These are phyloP conservation scores for Copidosoma aretas DNA, from an alignment of 2,888 invertebrate species.

Conservation along the genomic window DNA sequence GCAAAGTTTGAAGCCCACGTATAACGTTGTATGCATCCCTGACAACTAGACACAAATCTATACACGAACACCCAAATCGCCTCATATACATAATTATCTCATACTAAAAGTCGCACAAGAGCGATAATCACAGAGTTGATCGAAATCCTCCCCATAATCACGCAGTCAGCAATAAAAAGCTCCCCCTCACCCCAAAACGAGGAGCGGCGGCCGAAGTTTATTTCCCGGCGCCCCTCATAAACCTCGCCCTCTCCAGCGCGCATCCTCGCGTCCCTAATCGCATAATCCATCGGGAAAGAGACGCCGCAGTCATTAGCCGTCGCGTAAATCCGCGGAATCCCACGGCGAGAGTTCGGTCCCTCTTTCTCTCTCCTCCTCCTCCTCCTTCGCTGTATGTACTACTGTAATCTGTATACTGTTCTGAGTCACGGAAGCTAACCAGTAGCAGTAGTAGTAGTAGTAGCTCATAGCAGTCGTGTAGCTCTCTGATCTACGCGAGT, in stretches of 20 bases:
- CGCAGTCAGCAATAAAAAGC: slow-evolving; percentile 15
- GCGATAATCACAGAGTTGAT: neutral
- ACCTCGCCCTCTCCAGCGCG: slow-evolving; percentile 1
- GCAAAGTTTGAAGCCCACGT: too few species aligned
- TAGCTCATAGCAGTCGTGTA: neutral
- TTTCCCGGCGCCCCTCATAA: neutral
- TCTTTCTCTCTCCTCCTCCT: too few species aligned
- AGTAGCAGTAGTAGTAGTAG: neutral
- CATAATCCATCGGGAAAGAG: slow-evolving; percentile 34
- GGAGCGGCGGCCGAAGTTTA: neutral
- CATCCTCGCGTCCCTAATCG: slow-evolving; percentile 20
- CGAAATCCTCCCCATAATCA: neutral
- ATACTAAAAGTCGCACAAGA: neutral
- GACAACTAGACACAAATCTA: too few species aligned
- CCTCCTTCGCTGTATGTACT: too few species aligned
- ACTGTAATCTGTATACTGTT: neutral
- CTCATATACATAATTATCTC: too few species aligned
- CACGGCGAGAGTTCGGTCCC: slow-evolving; percentile 1
- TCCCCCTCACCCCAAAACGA: neutral
- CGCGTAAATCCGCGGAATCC: slow-evolving; percentile 27
- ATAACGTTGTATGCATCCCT: too few species aligned
- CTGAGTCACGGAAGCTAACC: slow-evolving; percentile 20
- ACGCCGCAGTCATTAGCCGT: slow-evolving; percentile 29
- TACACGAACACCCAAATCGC: too few species aligned
- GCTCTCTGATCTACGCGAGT: too few species aligned